Conservation (phyloP, 64 coral and sea anemone species). For the Anthopleura sola region DNA sequence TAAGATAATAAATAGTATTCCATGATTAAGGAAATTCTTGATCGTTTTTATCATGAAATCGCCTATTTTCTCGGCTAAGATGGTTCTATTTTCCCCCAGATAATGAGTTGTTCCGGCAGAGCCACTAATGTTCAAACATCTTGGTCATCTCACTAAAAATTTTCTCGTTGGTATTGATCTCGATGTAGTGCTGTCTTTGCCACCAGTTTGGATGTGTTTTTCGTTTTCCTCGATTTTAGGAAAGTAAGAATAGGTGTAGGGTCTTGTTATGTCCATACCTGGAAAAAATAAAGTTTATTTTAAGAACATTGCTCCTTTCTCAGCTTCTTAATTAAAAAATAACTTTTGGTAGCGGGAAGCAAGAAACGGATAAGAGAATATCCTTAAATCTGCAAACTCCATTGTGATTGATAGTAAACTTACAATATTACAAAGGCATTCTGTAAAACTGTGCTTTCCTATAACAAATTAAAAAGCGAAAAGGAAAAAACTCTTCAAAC, state of each 20-base stretch:
- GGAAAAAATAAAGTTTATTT: background rate
- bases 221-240: background rate
- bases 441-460: too few species aligned
- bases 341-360: background rate
- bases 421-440: too few species aligned
- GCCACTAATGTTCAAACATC: too few species aligned
- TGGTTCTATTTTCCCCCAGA: too few species aligned
- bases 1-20: background rate
- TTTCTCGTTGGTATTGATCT: background rate
- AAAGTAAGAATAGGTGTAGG: conserved; percentile 16
- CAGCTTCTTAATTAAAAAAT: too few species aligned
- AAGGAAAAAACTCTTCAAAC: too few species aligned
- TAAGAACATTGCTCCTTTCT: background rate
- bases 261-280: conserved; percentile 4
- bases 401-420: too few species aligned
- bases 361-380: background rate
- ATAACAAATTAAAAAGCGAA: too few species aligned
- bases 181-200: background rate
- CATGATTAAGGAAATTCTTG: background rate
- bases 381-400: too few species aligned
- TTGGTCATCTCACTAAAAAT: background rate
- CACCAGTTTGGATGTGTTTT: background rate
- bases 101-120: too few species aligned
- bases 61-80: background rate
- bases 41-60: background rate